Evolutionary conservation across 2,888 invertebrate species (phyloP), one percentile per base, ranked within the genome.

Genomic region (Drosophila tripunctata): DNA sequence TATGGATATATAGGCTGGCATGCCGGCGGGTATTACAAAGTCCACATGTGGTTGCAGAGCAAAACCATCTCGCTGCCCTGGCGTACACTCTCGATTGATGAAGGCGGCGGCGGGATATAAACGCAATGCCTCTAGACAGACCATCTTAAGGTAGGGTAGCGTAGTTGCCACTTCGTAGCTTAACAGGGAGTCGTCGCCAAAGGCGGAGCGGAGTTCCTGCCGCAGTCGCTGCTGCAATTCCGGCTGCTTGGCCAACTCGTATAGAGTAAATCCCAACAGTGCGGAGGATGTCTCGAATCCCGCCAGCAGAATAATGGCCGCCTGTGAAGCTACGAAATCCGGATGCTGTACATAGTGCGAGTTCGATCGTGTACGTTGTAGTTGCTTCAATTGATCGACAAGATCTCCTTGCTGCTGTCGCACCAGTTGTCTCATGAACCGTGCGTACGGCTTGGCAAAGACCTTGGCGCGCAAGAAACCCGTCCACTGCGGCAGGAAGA

Each of bases 141-240:
- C 91, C 90, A 89, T 91, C 61, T 92, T 89, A 2, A 93, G 79
- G 73, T 92, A 92, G 0, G 78, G 76, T 89, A 92, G 87, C 2
- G 89, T 73, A 6, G 74, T 70, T 2, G 92, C 56, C 2, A 82
- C 67, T 10, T 92, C 91, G 67, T 92, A 92, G 3, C 86, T 88
- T 0, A 92, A 70, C 30, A 10, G 19, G 6, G 43, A 3, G 0
- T 27, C n/a, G 0, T 2, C 22, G 0, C 19, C 54, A 45, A 90
- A 75, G 2, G 86, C 85, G 0, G 75, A 48, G 2, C 80, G 74
- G 4, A 93, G 88, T 75, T 93, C 93, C 10, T 75, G 33, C 14
- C 90, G 79, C 6, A 92, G 69, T 19, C 78, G 86, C 6, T 87
- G 74, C 67, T 93, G 92, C 3, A 92, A 56, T 1, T 81, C 71